phyloP scores from a whole-genome alignment of 1,140 invertebrate genomes.

The Drosophila ficusphila region DNA sequence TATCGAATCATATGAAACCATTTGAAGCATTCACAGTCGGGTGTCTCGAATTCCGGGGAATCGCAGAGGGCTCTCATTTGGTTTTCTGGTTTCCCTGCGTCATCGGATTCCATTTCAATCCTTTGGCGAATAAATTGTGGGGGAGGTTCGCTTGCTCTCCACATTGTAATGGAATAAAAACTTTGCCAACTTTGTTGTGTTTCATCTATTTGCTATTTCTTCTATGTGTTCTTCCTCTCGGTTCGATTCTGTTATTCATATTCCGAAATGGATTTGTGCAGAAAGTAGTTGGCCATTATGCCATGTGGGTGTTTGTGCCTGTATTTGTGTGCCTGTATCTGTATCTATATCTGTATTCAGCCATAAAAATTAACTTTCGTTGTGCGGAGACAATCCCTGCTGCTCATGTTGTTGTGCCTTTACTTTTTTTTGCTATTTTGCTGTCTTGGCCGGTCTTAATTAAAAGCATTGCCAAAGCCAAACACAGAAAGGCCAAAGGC shows the following conservation, averaged over 20 bases:
- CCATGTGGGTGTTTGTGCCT: constrained; percentile 18
- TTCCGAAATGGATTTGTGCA: constrained; percentile 30
- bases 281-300: constrained; percentile 29
- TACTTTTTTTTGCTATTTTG: constrained; percentile 3
- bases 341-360: constrained; percentile 4
- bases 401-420: constrained; percentile 1
- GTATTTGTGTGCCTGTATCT: not conserved
- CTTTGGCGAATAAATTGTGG: not conserved
- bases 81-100: constrained; percentile 11
- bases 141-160: not conserved
- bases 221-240: not conserved
- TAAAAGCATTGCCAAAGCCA: constrained; percentile 70
- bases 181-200: constrained; percentile 15
- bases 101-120: constrained; percentile 20
- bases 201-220: not conserved
- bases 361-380: constrained; percentile 63
- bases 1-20: not conserved
- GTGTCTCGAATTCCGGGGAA: constrained; percentile 7
- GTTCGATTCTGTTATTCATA: constrained; percentile 10
- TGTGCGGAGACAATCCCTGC: constrained; percentile 6
- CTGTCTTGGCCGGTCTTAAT: constrained; percentile 50
- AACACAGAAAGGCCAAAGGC: constrained; percentile 39
- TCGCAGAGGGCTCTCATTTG: not conserved
- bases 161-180: constrained; percentile 16
- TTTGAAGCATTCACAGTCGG: not conserved